Base-by-base conservation (phyloP, 2,113 vertebrate genomes). In the Oryzias woworae region DNA sequence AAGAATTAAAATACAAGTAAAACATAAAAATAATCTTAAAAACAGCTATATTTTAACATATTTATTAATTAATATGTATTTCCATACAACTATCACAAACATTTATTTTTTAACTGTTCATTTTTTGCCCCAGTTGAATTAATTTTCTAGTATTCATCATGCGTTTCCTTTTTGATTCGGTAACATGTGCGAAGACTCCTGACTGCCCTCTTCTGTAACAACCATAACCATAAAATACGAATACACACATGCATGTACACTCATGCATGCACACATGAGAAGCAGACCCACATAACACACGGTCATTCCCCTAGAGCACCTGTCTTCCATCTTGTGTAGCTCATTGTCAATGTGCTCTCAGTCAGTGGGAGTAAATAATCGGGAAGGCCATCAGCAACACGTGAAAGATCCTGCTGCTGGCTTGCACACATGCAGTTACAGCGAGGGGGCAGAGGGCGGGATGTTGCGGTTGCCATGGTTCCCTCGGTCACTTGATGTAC, bases 391-490 rank as follows among this genome's bases (percentile, higher is more conserved):
- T 52, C 52, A 26, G 73, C 26, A 48, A 82, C 84, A 86, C 73
- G 71, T 86, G 84, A 79, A 62, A 18, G 2, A n/a, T 53, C 14
- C 66, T 66, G 57, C 62, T 24, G 68, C 74, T 73, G 83, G 55
- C 18, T 10, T 42, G 66, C 66, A 47, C 73, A 68, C 72, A 81
- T 80, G 76, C 63, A 61, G 69, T 4, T 5, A 22, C 10, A 46
- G 17, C 3, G 20, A 48, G 14, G 41, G 5, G 12, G 22, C 4
- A 0, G 22, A 22, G 51, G 13, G 46, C 17, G 50, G 47, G 63
- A 17, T 59, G 59, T 44, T 1, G 2, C 7, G 42, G 78, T 77
- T 65, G n/a, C 73, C 71, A 79, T 71, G 78, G 62, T 2, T 7
- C n/a, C 42, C 1, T 0, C 24, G 18, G 4, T 12, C 36, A 31